Evolutionary conservation across 2,797 vertebrate species (phyloP), one percentile per base, ranked within the genome.

Genomic region (Australoheros facetus): DNA sequence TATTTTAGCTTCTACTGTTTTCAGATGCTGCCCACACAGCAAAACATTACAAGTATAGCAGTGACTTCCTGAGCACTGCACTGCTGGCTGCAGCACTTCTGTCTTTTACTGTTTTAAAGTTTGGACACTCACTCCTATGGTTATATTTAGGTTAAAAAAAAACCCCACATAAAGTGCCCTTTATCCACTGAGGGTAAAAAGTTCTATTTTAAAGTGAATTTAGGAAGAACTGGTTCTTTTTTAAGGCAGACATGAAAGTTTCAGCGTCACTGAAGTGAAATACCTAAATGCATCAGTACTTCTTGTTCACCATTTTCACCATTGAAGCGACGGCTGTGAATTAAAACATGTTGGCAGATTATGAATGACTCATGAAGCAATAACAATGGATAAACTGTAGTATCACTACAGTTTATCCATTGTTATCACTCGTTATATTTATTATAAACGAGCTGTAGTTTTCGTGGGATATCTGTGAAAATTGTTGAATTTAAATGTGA

Each of bases 141-240:
- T 66, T 51, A 45, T 0, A 3, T 30, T 42, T 19, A 12, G 16
- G 12, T 16, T 3, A 66, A 28, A 48, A 66, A 19, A 66, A 48
- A 45, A 64, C 26, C 11, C 11, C 62, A 2, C 23, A 51, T 48
- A 69, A 69, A 51, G 62, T 5, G 5, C 5, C 26, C 62, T 69
- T 51, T 69, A 42, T 69, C 6, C 42, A 51, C 23, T 51, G 16
- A 69, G 62, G 42, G 62, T 14, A 6, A 45, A 19, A 45, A 12
- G 19, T 69, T 10, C 62, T 30, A 69, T 51, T 48, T 66, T 48
- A 48, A 48, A 66, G 17, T 69, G 62, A 16, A 57, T 55, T 70
- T 26, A 75, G 85, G 79, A 89, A 78, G 78, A 73, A 26, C 30
- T 78, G 48, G 51, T 84, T 80, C 71, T 56, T 62, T 39, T 28